phyloP scores from a whole-genome alignment of 1,140 invertebrate species.

The Leptinotarsa defecta region DNA sequence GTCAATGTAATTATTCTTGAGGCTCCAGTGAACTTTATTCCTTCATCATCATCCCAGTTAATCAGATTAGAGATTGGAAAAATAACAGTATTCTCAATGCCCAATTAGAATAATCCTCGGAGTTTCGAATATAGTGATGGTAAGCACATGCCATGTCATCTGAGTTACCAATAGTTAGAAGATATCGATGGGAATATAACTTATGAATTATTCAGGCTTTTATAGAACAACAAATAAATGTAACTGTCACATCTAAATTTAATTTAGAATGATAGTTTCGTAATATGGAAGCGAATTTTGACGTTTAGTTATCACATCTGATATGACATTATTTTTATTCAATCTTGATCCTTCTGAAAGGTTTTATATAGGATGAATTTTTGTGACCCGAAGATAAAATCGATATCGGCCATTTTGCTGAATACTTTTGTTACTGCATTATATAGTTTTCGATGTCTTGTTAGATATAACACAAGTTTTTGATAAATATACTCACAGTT shows the following conservation, averaged over 20 bases:
- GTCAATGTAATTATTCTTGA: too few relatives aligned
- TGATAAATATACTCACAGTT: neutral
- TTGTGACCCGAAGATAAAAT: constrained; percentile 42
- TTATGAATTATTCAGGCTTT: neutral
- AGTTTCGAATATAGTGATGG: too few relatives aligned
- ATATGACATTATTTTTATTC: constrained; percentile 14
- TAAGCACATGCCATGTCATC: neutral
- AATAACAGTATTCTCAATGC: too few relatives aligned
- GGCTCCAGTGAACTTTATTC: too few relatives aligned
- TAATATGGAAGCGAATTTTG: constrained; percentile 17
- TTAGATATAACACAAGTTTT: neutral
- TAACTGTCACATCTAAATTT: constrained; percentile 9
- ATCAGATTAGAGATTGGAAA: too few relatives aligned
- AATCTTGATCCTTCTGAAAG: constrained; percentile 18
- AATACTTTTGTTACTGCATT: neutral
- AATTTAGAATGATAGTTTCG: neutral
- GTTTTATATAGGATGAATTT: constrained; percentile 23
- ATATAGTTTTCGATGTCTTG: too few relatives aligned
- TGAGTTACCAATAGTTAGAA: neutral
- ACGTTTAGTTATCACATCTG: constrained; percentile 7
- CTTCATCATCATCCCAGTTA: too few relatives aligned
- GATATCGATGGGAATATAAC: neutral
- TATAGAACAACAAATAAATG: constrained; percentile 4
- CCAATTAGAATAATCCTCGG: too few relatives aligned
- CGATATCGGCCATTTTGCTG: constrained; percentile 51